phyloP scores from a whole-genome alignment of 2,888 invertebrate genomes.

The Drosophila nr. perissopoda region DNA sequence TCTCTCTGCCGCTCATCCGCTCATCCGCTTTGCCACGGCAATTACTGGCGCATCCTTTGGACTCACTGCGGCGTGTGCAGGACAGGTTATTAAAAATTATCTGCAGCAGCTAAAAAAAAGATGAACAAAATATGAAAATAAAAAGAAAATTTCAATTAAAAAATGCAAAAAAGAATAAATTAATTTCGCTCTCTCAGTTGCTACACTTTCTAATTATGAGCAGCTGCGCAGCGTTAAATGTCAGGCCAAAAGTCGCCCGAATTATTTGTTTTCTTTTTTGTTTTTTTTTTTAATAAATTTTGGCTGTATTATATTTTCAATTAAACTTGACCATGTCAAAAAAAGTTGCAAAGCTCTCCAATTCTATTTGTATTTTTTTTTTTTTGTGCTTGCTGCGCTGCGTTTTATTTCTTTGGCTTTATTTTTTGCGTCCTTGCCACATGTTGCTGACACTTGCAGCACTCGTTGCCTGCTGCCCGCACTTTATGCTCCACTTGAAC shows the following conservation, averaged over 20 bases:
- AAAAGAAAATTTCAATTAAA: constrained; percentile 75
- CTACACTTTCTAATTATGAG: constrained; percentile 72
- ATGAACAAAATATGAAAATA: constrained; percentile 32
- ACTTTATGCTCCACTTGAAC: constrained; percentile 35
- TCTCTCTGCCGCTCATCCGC: constrained; percentile 4
- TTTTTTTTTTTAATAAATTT: constrained; percentile 52
- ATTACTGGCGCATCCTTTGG: constrained; percentile 61
- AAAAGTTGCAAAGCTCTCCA: constrained; percentile 35
- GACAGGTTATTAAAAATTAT: constrained; percentile 77
- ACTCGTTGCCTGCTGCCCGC: constrained; percentile 31
- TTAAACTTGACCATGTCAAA: constrained; percentile 78
- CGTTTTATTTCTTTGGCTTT: constrained; percentile 45
- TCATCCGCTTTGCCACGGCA: constrained; percentile 47
- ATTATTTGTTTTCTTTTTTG: constrained; percentile 26
- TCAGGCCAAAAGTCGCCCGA: constrained; percentile 65
- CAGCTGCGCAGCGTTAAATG: constrained; percentile 70
- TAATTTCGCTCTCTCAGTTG: constrained; percentile 55
- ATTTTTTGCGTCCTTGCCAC: constrained; percentile 66
- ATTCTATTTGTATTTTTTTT: neutral
- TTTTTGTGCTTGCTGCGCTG: constrained; percentile 38
- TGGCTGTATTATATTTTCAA: constrained; percentile 69
- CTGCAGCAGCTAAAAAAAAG: constrained; percentile 54
- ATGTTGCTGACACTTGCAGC: constrained; percentile 81
- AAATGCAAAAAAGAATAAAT: constrained; percentile 76
- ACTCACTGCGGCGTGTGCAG: constrained; percentile 41